These are phyloP conservation scores for Typhlichthys eigenmanni DNA, from an alignment of 2,797 vertebrate species.

Conservation along the genomic window DNA sequence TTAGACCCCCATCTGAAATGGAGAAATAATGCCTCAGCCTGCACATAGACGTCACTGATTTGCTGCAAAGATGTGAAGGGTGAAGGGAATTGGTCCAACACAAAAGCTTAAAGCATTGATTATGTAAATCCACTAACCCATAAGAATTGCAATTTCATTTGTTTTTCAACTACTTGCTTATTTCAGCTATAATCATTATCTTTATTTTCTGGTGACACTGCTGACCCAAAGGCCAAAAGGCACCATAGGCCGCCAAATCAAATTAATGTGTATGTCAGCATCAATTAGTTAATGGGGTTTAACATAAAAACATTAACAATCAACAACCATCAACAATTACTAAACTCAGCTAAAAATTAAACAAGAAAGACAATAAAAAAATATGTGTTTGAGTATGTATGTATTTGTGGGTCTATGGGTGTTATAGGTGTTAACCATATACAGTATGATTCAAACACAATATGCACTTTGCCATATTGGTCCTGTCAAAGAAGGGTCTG, in stretches of 20 bases:
- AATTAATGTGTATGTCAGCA: slow-evolving; percentile 45
- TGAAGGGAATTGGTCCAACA: too few relatives aligned
- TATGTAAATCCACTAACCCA: too few relatives aligned
- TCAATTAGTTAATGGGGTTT: slow-evolving; percentile 50
- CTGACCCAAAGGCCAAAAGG: too few relatives aligned
- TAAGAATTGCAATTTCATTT: too few relatives aligned
- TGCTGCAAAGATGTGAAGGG: too few relatives aligned
- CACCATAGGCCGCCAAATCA: neutral
- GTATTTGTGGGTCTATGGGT: slow-evolving; percentile 12
- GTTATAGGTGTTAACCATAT: slow-evolving; percentile 7
- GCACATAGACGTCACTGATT: slow-evolving; percentile 9
- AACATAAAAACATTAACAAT: slow-evolving; percentile 36
- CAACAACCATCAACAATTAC: slow-evolving; percentile 30
- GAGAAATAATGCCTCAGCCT: slow-evolving; percentile 8
- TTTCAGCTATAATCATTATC: too few relatives aligned
- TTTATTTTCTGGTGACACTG: too few relatives aligned
- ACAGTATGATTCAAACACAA: slow-evolving; percentile 12
- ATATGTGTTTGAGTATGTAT: neutral
- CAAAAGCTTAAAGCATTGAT: too few relatives aligned
- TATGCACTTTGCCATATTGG: slow-evolving; percentile 10
- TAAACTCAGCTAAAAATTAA: slow-evolving; percentile 26
- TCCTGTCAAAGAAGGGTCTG: slow-evolving; percentile 14
- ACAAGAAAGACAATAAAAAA: slow-evolving; percentile 21
- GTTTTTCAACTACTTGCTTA: too few relatives aligned
- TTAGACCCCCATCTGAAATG: neutral